A percentile compares a stretch with the other conserved stretches of the same genome.
These are phyloP conservation scores for Drosophila nasuta DNA, from an alignment of 1,140 invertebrate species.

Conservation along the genomic window DNA sequence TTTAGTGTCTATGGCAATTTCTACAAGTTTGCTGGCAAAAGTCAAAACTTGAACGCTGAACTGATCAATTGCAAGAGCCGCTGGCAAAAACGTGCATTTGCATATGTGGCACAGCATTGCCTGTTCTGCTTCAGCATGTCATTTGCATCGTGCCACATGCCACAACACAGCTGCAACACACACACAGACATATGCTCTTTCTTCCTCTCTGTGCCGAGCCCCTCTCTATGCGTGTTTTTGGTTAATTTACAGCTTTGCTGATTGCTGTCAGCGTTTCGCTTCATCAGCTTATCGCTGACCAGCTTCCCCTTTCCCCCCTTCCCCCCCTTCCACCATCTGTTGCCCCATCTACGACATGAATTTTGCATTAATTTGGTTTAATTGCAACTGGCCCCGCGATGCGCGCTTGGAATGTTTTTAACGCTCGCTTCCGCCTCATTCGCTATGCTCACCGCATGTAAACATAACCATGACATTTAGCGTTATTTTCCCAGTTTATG, in stretches of 20 bases:
- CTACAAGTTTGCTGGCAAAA: no score
- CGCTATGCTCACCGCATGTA: constrained; percentile 63
- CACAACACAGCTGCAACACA: background rate
- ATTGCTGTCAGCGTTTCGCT: constrained; percentile 54
- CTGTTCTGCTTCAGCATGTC: background rate
- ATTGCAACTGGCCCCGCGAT: constrained; percentile 50
- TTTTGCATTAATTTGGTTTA: constrained; percentile 77
- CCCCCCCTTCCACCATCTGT: no score
- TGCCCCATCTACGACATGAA: constrained; percentile 6
- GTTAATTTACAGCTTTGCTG: constrained; percentile 76
- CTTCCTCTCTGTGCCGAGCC: no score
- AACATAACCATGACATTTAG: constrained; percentile 82
- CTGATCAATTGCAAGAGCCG: no score
- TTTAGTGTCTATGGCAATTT: no score
- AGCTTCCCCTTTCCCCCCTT: background rate
- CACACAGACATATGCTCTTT: no score
- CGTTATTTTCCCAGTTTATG: constrained; percentile 69
- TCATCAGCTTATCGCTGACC: constrained; percentile 17
- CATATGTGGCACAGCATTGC: constrained; percentile 7
- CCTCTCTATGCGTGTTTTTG: constrained; percentile 53
- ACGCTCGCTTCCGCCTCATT: constrained; percentile 30
- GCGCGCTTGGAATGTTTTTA: constrained; percentile 45
- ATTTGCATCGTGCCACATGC: constrained; percentile 28
- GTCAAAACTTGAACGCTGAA: no score
- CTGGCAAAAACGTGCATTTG: background rate